Conservation (phyloP, 2,888 invertebrate species). For the Pilophorus perplexus region DNA sequence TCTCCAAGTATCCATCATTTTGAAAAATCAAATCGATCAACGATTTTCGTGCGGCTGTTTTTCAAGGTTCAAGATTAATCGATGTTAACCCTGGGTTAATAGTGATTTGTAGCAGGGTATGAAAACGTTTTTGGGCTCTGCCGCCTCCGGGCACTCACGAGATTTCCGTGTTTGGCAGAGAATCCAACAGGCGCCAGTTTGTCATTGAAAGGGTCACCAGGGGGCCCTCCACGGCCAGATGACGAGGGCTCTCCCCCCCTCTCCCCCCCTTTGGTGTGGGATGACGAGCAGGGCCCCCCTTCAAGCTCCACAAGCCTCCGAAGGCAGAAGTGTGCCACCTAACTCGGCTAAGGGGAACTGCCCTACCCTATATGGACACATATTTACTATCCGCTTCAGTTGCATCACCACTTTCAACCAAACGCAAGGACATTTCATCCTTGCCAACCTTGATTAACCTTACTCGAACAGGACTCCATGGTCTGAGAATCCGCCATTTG, state of each 20-base stretch:
- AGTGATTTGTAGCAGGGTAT: too few relatives aligned
- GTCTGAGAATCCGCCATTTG: conserved; percentile 11
- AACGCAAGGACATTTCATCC: conserved; percentile 39
- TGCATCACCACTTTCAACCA: conserved; percentile 37
- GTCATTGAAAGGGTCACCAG: neutral
- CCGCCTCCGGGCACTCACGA: too few relatives aligned
- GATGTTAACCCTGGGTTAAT: too few relatives aligned
- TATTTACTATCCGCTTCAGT: conserved; percentile 39
- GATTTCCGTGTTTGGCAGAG: too few relatives aligned
- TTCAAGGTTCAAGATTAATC: too few relatives aligned
- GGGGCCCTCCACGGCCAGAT: neutral
- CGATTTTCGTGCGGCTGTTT: too few relatives aligned
- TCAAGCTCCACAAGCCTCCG: too few relatives aligned
- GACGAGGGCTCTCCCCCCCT: too few relatives aligned
- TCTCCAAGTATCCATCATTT: too few relatives aligned
- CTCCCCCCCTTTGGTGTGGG: neutral
- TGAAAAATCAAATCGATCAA: too few relatives aligned
- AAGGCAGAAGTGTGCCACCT: conserved; percentile 35
- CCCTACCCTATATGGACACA: conserved; percentile 40
- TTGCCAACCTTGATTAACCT: conserved; percentile 40
- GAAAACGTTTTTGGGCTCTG: too few relatives aligned
- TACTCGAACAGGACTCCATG: conserved; percentile 11
- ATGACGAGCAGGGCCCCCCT: neutral
- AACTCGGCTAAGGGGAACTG: conserved; percentile 40
- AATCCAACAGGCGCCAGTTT: too few relatives aligned